Evolutionary conservation across 2,113 vertebrate genomes (phyloP).

Genomic region (Donacobius atricapilla): DNA sequence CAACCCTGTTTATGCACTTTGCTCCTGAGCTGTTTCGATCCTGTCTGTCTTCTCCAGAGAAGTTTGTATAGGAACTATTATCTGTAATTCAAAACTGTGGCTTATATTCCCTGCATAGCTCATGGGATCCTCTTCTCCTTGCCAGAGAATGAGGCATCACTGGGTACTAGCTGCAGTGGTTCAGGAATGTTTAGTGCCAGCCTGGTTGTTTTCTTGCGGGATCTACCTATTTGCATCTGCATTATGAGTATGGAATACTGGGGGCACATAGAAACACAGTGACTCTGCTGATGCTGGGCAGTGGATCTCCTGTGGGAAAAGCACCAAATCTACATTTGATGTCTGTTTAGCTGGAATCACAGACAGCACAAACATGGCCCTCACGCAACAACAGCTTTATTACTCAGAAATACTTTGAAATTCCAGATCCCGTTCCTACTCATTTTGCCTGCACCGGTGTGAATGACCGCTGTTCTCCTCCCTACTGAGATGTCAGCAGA

Average conservation of each 20-base stretch:
- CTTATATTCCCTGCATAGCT: background rate
- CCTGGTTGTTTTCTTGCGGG: background rate
- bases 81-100: background rate
- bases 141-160: background rate
- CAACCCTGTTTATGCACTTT: background rate
- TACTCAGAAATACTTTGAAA: slow-evolving; percentile 5
- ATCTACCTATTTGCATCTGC: background rate
- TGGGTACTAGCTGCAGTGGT: background rate
- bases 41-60: background rate
- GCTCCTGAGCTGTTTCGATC: background rate
- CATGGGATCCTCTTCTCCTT: background rate
- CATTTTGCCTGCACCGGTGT: slow-evolving; percentile 4
- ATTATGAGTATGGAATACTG: background rate
- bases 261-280: background rate
- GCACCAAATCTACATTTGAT: background rate
- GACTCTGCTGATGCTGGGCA: background rate
- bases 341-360: background rate
- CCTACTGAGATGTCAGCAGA: slow-evolving; percentile 47
- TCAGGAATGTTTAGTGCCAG: background rate
- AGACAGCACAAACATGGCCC: background rate
- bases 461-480: slow-evolving; percentile 22
- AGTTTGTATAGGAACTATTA: background rate
- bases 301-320: background rate
- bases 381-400: background rate
- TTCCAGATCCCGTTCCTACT: background rate